phyloP scores from a whole-genome alignment of 1,140 invertebrate species.

The Eulimnadia texana region DNA sequence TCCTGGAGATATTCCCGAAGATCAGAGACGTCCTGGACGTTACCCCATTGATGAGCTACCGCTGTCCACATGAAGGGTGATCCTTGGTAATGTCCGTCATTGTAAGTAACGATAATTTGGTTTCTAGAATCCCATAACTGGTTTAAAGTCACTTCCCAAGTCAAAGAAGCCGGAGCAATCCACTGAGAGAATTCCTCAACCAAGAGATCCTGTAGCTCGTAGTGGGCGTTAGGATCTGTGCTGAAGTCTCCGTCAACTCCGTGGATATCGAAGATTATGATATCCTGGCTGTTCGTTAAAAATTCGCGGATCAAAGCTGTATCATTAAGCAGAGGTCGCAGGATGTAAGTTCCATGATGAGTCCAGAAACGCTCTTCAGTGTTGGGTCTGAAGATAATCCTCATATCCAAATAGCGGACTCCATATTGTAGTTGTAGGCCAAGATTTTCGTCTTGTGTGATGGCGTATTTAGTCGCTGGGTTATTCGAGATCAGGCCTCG shows the following conservation, averaged over 20 bases:
- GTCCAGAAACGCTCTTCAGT: conserved; percentile 34
- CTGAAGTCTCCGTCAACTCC: conserved; percentile 15
- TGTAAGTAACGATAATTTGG: conserved; percentile 42
- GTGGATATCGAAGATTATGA: conserved; percentile 23
- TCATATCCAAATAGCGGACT: conserved; percentile 41
- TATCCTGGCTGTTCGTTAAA: conserved; percentile 22
- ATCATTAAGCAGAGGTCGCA: conserved; percentile 19
- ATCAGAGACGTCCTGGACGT: conserved; percentile 34
- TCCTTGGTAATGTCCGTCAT: conserved; percentile 28
- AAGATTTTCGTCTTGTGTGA: conserved; percentile 43
- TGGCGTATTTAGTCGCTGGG: conserved; percentile 32
- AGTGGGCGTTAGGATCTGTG: conserved; percentile 30
- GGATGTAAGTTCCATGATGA: conserved; percentile 38
- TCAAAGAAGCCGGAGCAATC: conserved; percentile 30
- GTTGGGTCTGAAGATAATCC: conserved; percentile 27
- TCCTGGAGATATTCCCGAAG: conserved; percentile 33
- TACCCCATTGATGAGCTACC: conserved; percentile 43
- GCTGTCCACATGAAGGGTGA: conserved; percentile 29
- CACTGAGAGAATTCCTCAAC: conserved; percentile 34
- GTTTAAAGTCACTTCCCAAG: conserved; percentile 32
- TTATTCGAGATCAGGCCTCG: conserved; percentile 27
- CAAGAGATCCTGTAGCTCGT: conserved; percentile 34
- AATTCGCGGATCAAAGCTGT: conserved; percentile 27
- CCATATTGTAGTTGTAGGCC: conserved; percentile 40
- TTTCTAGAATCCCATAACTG: conserved; percentile 35